A percentile compares a stretch with the other conserved stretches of the same genome.
phyloP scores from a whole-genome alignment of 2,888 invertebrate genomes.

The Frankliniella intonsa region DNA sequence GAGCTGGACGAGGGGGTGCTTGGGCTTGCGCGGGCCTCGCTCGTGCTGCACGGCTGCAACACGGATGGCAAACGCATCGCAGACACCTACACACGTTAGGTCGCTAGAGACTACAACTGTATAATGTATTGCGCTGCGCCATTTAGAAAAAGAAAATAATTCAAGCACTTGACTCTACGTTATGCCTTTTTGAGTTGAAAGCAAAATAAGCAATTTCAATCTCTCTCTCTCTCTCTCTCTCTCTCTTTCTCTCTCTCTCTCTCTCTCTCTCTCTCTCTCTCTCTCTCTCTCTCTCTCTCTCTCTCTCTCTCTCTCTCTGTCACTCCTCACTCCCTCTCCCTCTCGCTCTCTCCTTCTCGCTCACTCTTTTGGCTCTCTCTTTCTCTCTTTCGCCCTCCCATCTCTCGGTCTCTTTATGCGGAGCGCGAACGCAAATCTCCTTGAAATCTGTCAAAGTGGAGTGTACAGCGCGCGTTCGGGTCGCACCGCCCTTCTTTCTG shows the following conservation, averaged over 20 bases:
- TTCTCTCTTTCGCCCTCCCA: background rate
- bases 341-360: constrained; percentile 27
- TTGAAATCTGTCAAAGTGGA: constrained; percentile 5
- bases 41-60: constrained; percentile 92
- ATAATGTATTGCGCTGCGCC: too few species aligned
- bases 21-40: constrained; percentile 90
- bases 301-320: too few species aligned
- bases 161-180: too few species aligned
- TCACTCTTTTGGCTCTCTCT: background rate
- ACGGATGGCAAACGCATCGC: background rate
- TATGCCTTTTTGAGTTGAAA: too few species aligned
- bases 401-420: background rate
- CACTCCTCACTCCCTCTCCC: background rate
- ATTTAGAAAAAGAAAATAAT: too few species aligned
- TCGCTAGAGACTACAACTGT: too few species aligned
- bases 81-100: too few species aligned
- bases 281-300: constrained; percentile 31
- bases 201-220: too few species aligned
- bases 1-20: constrained; percentile 52
- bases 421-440: background rate
- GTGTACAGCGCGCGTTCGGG: background rate
- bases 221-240: too few species aligned
- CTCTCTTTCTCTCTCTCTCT: too few species aligned
- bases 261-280: constrained; percentile 31
- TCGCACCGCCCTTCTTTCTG: too few species aligned